Evolutionary conservation across 2,888 invertebrate genomes (phyloP), one percentile per base, ranked within the genome.

Genomic region (Cataglyphis rosenhaueri): DNA sequence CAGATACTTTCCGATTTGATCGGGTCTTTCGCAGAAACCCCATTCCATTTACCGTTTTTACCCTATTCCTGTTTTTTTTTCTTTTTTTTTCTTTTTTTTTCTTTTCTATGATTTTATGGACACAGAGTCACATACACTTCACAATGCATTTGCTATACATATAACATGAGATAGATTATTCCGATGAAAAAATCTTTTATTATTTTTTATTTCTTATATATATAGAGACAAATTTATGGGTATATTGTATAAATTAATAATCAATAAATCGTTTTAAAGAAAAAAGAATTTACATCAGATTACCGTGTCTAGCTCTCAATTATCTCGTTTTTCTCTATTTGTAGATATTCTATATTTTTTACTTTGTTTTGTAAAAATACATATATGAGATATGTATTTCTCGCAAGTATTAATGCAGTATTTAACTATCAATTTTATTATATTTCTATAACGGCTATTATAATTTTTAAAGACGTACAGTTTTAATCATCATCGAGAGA

Each of bases 1-100:
- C 81, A 83, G 68, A 15, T 85, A 64, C 64, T 74, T 59, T 78
- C 44, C 38, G 25, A n/a, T 3, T 21, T 12, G 15, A 4, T 61
- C 10, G 1, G 6, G 32, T 59, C 41, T 76, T 41, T 59, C 32
- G 35, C 15, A 32, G 44, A 78, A 15, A 25, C 1, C 25, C 8
- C 0, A 48, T n/a, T 48, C 57, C 8, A 66, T 25, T 25, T 25
- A 25, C 25, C 25, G 25, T 25, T 25, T 66, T 78, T 57, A 35
- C 1, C 15, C 21, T 59, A 57, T 41, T 57, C 18, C 6, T 25
- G 15, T 18, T 75, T 41, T 10, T 66, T 32, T 38, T 57, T 78
- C 15, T 25, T 15, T 52, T 12, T n/a, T n/a, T n/a, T n/a, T n/a
- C n/a, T n/a, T n/a, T n/a, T n/a, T n/a, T n/a, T n/a, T n/a, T n/a